phyloP scores from a whole-genome alignment of 2,797 vertebrate genomes.

The Myotis vivesi region DNA sequence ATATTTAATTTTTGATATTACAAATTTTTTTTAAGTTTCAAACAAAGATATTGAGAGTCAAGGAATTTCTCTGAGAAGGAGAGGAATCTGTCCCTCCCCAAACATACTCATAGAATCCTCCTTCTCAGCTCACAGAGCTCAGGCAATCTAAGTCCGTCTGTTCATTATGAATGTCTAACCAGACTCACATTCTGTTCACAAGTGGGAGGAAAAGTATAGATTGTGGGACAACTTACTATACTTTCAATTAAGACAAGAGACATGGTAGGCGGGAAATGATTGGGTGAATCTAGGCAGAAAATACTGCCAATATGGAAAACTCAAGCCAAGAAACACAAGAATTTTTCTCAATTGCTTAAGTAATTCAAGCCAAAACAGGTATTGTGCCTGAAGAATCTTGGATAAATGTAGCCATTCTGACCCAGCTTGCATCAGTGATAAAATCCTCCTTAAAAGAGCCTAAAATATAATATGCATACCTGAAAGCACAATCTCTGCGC shows the following conservation, averaged over 20 bases:
- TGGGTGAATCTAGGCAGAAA: not conserved
- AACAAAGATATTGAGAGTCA: slow-evolving; percentile 38
- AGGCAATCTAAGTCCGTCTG: not conserved
- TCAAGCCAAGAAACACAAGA: slow-evolving; percentile 49
- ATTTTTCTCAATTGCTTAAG: slow-evolving; percentile 37
- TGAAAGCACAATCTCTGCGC: not conserved
- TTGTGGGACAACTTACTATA: not conserved
- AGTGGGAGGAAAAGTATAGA: not conserved
- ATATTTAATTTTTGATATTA: not conserved
- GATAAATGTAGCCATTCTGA: slow-evolving; percentile 49
- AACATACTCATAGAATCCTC: slow-evolving; percentile 14
- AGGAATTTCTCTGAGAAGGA: slow-evolving; percentile 39
- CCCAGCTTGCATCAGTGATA: not conserved
- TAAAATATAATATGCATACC: not conserved
- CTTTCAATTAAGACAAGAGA: slow-evolving; percentile 16
- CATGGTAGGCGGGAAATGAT: not conserved
- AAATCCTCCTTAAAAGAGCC: slow-evolving; percentile 8
- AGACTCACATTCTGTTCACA: slow-evolving; percentile 11
- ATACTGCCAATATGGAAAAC: not conserved
- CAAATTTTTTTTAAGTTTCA: not conserved
- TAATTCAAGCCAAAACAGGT: slow-evolving; percentile 54
- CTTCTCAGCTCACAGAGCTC: not conserved
- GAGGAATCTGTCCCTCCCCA: slow-evolving; percentile 37
- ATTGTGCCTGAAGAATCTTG: slow-evolving; percentile 6
- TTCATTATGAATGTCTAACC: not conserved